Evolutionary conservation across 2,888 invertebrate genomes (phyloP).

Genomic region (Agonopterix heracliana): DNA sequence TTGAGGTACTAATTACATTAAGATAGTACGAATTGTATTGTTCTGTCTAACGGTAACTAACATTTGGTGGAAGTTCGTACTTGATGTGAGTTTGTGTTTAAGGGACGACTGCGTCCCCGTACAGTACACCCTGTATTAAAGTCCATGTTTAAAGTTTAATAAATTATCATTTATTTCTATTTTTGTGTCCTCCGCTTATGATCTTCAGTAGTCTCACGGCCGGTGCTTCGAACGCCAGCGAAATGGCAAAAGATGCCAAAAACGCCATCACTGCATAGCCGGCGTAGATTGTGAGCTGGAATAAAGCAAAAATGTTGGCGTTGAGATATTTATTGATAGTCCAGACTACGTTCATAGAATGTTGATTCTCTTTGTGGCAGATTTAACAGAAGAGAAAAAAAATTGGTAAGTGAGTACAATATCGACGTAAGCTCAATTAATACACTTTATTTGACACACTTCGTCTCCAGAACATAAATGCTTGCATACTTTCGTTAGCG

Average conservation of each 20-base stretch:
- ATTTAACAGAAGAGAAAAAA: slow-evolving; percentile 5
- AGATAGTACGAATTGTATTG: slow-evolving; percentile 2
- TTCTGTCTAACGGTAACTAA: slow-evolving; percentile 3
- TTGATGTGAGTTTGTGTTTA: slow-evolving; percentile 4
- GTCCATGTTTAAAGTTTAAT: slow-evolving; percentile 1
- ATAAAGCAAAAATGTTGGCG: slow-evolving; percentile 10
- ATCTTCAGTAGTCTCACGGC: slow-evolving; percentile 86
- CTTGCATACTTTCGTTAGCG: too few species aligned
- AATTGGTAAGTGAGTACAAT: not conserved
- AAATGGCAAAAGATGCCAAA: slow-evolving; percentile 83
- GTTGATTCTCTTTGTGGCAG: slow-evolving; percentile 2
- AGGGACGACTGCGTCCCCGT: not conserved
- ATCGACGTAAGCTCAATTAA: too few species aligned
- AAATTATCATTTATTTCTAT: slow-evolving; percentile 9
- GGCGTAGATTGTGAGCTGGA: slow-evolving; percentile 76
- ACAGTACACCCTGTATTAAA: not conserved
- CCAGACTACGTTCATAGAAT: too few species aligned
- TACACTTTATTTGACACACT: too few species aligned
- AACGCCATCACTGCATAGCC: slow-evolving; percentile 89
- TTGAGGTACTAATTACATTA: slow-evolving; percentile 6
- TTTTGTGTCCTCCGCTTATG: slow-evolving; percentile 46
- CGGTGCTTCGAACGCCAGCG: slow-evolving; percentile 88
- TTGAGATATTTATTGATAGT: not conserved
- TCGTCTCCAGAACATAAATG: too few species aligned
- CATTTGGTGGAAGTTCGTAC: slow-evolving; percentile 4